phyloP scores from a whole-genome alignment of 2,888 invertebrate genomes.

The Tolmerus cingulatus region DNA sequence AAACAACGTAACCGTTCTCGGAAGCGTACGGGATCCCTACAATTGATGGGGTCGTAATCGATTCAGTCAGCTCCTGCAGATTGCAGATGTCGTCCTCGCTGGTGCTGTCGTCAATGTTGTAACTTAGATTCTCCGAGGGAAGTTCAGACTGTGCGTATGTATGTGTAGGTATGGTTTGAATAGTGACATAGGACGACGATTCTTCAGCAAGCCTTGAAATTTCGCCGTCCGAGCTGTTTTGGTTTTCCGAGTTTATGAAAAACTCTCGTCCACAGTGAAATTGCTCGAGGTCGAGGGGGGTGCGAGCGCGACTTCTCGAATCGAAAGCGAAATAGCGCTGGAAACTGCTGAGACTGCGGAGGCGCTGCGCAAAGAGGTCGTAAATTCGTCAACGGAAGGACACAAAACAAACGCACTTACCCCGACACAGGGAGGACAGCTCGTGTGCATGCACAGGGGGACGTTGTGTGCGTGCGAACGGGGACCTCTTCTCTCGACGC shows the following conservation, averaged over 20 bases:
- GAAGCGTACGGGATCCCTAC: background rate
- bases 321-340: background rate
- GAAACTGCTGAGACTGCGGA: background rate
- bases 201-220: constrained; percentile 62
- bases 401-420: constrained; percentile 24
- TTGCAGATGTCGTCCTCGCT: background rate
- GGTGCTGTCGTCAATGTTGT: background rate
- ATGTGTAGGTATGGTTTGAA: constrained; percentile 9
- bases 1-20: background rate
- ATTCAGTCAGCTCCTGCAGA: background rate
- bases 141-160: constrained; percentile 24
- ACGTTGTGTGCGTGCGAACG: background rate
- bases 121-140: constrained; percentile 25
- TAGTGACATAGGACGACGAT: constrained; percentile 50
- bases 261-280: constrained; percentile 47
- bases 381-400: background rate
- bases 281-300: background rate
- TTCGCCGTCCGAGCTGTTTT: constrained; percentile 64
- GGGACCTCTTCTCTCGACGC: background rate
- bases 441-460: background rate
- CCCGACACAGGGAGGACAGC: background rate
- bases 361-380: background rate
- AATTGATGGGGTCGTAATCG: background rate
- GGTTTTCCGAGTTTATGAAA: constrained; percentile 65
- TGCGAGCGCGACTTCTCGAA: background rate